Base-by-base conservation (phyloP, 2,888 invertebrate genomes). In the Lasioglossum leucozonium region DNA sequence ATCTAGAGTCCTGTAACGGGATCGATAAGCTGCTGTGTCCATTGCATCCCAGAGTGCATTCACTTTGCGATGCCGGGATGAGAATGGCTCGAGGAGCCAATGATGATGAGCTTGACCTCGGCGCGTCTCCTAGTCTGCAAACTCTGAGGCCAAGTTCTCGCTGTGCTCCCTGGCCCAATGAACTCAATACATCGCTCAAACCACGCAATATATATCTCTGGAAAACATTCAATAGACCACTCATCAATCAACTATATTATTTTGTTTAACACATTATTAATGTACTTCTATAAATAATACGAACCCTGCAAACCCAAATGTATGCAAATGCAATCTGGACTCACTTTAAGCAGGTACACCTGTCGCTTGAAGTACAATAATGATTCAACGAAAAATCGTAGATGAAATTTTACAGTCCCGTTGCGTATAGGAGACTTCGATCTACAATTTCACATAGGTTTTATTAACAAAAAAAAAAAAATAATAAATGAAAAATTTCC, bases 1-100 rank as follows among this genome's bases (percentile, higher is more conserved):
- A 26, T 79, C 47, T 22, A 18, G 22, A 51, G 22, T 89, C 89
- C 88, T 76, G 85, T 69, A 90, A 91, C 47, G 82, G 37, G 84
- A 88, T 91, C 90, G 90, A 89, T 92, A 88, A 78, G 72, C 84
- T 76, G 87, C 83, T 83, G 78, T 90, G 87, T 74, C 16, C 67
- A 83, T 78, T 34, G 72, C 42, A 82, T 81, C 86, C 84, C 71
- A 86, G 88, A 84, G 83, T 83, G 65, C 42, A 85, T 82, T 81
- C 55, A 72, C 40, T 40, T 30, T 55, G 30, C 74, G 18, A 42
- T 11, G 40, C 10, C 42, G 11, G 22, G 42, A 30, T 8, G 55
- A 69, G 30, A 18, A 76, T 16, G 26, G 3, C 18, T n/a, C 51
- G 22, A 26, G 30, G 47, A 65, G 40, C n/a, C 40, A 67, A 40